A percentile compares a stretch with the other conserved stretches of the same genome.
Evolutionary conservation across 2,797 vertebrate species (phyloP).

Genomic region (Argyrosomus regius): DNA sequence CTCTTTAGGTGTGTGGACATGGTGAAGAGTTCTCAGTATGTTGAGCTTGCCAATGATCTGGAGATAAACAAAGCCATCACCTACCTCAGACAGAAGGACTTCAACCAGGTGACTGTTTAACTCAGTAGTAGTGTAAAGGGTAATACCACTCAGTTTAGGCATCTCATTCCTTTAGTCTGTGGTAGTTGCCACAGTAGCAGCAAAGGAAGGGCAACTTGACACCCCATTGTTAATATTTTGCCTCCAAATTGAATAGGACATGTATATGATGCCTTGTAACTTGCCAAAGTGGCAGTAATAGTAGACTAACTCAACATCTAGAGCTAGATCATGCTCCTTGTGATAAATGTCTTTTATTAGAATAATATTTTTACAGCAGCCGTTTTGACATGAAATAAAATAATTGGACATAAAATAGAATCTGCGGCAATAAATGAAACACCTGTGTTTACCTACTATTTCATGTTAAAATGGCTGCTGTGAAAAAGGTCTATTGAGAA

Average conservation of each 20-base stretch:
- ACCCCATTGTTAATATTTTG: neutral
- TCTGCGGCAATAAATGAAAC: no score
- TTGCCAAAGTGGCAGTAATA: neutral
- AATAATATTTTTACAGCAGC: no score
- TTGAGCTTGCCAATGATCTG: slow-evolving; percentile 96
- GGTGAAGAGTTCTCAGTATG: slow-evolving; percentile 94
- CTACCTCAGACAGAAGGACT: slow-evolving; percentile 94
- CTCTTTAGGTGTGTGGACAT: slow-evolving; percentile 94
- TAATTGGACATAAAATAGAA: no score
- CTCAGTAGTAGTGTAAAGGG: neutral
- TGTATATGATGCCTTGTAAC: neutral
- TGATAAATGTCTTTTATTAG: neutral
- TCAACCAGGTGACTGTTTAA: slow-evolving; percentile 90
- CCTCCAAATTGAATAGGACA: neutral
- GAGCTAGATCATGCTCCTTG: neutral
- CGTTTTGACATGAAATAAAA: no score
- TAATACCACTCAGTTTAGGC: slow-evolving; percentile 13
- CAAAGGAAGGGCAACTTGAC: neutral
- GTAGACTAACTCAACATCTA: neutral
- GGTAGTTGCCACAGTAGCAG: neutral
- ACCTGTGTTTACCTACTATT: no score
- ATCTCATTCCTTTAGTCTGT: neutral
- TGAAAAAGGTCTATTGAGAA: neutral
- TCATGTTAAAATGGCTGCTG: no score
- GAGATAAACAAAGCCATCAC: slow-evolving; percentile 99